These are phyloP conservation scores for Mystacornis crossleyi DNA, from an alignment of 2,113 vertebrate species.

Conservation along the genomic window DNA sequence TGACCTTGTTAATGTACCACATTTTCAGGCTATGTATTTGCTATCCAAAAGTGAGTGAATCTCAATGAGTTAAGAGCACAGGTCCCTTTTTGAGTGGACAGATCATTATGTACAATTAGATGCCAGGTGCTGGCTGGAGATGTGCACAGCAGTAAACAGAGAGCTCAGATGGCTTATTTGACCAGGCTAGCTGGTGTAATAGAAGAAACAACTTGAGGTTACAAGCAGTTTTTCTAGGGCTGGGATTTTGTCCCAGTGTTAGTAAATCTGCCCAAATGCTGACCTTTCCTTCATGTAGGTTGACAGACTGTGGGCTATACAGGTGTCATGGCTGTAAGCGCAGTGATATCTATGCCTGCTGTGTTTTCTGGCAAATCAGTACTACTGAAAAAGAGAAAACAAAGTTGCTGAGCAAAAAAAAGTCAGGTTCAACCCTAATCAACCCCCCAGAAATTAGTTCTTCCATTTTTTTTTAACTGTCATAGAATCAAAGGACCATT, in stretches of 20 bases:
- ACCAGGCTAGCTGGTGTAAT: not conserved
- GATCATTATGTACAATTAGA: not conserved
- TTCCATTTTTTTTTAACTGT: not conserved
- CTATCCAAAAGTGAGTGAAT: not conserved
- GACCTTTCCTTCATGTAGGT: not conserved
- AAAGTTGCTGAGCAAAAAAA: not conserved
- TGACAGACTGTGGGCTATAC: not conserved
- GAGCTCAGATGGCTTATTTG: not conserved
- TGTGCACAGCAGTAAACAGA: not conserved
- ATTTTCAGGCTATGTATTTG: not conserved
- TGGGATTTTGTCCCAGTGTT: not conserved
- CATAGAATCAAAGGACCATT: not conserved
- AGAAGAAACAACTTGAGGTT: not conserved
- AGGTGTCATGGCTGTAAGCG: not conserved
- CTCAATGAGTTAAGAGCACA: not conserved
- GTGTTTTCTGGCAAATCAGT: not conserved
- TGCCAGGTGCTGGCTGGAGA: not conserved
- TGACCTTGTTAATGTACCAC: not conserved
- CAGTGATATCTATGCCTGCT: not conserved
- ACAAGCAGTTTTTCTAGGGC: not conserved
- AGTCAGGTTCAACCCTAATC: not conserved
- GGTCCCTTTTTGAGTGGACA: not conserved
- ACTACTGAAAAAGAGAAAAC: not conserved
- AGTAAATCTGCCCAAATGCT: not conserved
- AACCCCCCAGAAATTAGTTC: not conserved